Conservation (phyloP, 2,113 vertebrate genomes). For the Speoplatyrhinus poulsoni region DNA sequence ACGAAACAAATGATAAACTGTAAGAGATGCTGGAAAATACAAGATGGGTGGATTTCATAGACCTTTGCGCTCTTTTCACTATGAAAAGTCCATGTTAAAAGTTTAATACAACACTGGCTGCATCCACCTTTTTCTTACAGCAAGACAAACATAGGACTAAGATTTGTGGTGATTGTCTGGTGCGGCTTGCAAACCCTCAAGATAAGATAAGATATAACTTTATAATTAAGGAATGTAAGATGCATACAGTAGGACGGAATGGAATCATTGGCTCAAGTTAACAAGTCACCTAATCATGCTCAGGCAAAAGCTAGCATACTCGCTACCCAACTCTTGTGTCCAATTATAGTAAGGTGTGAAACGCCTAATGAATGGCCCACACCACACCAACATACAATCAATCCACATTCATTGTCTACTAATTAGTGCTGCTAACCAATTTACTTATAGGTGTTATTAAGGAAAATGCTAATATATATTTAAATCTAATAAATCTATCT, state of each 20-base stretch:
- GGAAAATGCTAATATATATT: too few relatives aligned
- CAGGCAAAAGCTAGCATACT: background rate
- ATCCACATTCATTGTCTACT: too few relatives aligned
- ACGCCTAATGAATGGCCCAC: background rate
- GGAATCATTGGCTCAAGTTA: constrained; percentile 1
- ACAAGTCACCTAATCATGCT: background rate
- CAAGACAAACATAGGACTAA: background rate
- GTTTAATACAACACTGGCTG: background rate
- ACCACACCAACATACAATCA: background rate
- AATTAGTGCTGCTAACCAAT: too few relatives aligned
- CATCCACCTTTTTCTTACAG: background rate
- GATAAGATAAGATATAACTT: background rate
- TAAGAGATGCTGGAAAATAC: background rate
- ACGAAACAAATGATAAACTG: background rate
- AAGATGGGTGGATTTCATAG: background rate
- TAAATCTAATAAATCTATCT: too few relatives aligned
- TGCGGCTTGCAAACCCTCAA: constrained; percentile 35
- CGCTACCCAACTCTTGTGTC: background rate
- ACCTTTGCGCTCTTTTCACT: background rate
- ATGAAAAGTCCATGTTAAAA: background rate
- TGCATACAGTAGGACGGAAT: background rate
- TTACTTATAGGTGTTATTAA: too few relatives aligned
- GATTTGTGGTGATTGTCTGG: constrained; percentile 60
- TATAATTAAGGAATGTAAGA: background rate
- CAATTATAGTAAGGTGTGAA: background rate